phyloP scores from a whole-genome alignment of 2,113 vertebrate genomes.

The Halichoerus grypus region DNA sequence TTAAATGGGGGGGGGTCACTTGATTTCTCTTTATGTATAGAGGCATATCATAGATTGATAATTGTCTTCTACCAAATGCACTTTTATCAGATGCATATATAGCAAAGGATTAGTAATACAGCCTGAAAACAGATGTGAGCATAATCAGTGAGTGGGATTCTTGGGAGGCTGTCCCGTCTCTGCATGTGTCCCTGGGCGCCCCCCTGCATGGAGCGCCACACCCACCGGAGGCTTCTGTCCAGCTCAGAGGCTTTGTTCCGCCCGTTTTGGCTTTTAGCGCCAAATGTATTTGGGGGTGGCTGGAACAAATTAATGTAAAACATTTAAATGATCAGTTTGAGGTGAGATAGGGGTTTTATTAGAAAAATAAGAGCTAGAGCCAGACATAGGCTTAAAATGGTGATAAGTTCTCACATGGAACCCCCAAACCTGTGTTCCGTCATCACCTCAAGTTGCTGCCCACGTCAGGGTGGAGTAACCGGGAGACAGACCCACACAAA shows the following conservation, averaged over 20 bases:
- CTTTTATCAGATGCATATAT: conserved; percentile 83
- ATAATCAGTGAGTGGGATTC: neutral
- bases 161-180: conserved; percentile 60
- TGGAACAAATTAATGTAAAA: conserved; percentile 82
- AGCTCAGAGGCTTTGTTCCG: conserved; percentile 79
- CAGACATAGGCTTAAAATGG: conserved; percentile 64
- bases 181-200: conserved; percentile 60
- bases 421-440: conserved; percentile 43
- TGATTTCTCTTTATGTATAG: conserved; percentile 69
- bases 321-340: conserved; percentile 78
- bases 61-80: conserved; percentile 81
- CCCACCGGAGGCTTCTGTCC: conserved; percentile 65
- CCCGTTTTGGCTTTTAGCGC: conserved; percentile 63
- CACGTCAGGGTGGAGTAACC: neutral
- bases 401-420: conserved; percentile 11
- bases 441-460: neutral
- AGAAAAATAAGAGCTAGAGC: conserved; percentile 70
- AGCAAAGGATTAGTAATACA: conserved; percentile 72
- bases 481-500: conserved; percentile 49
- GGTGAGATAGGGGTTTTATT: conserved; percentile 74
- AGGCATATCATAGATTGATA: conserved; percentile 65
- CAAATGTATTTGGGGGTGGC: conserved; percentile 76
- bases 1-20: conserved; percentile 22
- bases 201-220: conserved; percentile 65
- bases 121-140: conserved; percentile 36